Conservation (phyloP, 2,888 invertebrate genomes). For the Leucozona laternaria region DNA sequence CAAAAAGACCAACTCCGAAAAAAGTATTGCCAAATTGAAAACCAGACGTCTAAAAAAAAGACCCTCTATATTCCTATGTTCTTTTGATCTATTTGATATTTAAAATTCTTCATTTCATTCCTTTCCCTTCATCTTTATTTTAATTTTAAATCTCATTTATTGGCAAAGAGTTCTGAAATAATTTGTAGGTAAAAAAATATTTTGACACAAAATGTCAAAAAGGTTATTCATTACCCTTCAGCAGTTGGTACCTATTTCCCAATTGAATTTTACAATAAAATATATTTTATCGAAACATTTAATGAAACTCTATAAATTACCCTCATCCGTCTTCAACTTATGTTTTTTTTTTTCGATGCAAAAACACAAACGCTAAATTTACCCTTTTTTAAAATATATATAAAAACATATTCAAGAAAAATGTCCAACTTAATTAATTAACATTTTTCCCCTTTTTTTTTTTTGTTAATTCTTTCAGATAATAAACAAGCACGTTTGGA, state of each 20-base stretch:
- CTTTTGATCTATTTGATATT: too few species aligned
- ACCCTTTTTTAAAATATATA: neutral
- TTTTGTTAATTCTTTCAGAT: conserved; percentile 59
- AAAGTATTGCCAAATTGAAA: too few species aligned
- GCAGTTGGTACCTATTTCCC: neutral
- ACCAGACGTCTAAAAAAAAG: too few species aligned
- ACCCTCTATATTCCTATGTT: too few species aligned
- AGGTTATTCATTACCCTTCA: neutral
- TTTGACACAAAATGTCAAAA: neutral
- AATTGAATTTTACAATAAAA: neutral
- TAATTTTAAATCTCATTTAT: too few species aligned
- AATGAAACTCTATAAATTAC: neutral
- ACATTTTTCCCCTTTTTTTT: conserved; percentile 54
- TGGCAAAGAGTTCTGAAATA: neutral
- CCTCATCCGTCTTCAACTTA: neutral
- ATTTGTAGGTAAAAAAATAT: neutral
- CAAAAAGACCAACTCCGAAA: too few species aligned
- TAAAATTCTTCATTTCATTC: too few species aligned
- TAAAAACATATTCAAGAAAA: neutral
- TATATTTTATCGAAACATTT: neutral
- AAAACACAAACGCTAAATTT: conserved; percentile 15
- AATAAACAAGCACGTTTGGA: conserved; percentile 69
- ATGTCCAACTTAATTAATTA: conserved; percentile 67
- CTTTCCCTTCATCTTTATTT: too few species aligned
- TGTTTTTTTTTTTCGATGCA: neutral